Evolutionary conservation across 2,113 vertebrate genomes (phyloP).

Genomic region (Ptychochromis oligacanthus): DNA sequence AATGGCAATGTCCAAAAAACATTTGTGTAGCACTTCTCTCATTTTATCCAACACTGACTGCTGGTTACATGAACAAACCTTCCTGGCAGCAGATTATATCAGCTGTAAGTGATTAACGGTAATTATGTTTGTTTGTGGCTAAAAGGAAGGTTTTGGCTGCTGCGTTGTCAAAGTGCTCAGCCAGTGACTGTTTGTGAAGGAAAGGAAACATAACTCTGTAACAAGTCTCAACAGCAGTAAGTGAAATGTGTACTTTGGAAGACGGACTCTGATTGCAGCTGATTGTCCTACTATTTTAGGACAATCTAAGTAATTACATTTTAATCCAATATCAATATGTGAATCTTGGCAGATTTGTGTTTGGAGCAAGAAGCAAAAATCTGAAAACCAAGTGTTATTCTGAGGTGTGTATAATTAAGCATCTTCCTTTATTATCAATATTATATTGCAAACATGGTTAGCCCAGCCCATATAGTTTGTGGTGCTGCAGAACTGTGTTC

Average conservation of each 20-base stretch:
- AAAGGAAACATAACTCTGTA: background rate
- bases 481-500: background rate
- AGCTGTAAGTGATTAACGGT: background rate
- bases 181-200: background rate
- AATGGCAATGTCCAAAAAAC: background rate
- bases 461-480: background rate
- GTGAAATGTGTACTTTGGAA: background rate
- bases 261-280: background rate
- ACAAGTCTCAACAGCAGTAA: background rate
- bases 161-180: background rate
- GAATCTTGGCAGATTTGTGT: background rate
- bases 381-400: background rate
- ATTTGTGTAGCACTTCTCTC: background rate
- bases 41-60: background rate
- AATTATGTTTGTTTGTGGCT: background rate
- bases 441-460: background rate
- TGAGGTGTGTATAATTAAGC: background rate
- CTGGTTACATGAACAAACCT: background rate
- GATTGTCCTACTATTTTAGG: background rate
- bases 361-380: background rate
- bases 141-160: background rate
- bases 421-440: background rate
- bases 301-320: background rate
- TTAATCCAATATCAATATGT: background rate
- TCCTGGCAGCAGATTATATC: background rate